A percentile compares a stretch with the other conserved stretches of the same genome.
These are phyloP conservation scores for Syrrhaptes paradoxus DNA, from an alignment of 2,113 vertebrate genomes.

Conservation along the genomic window DNA sequence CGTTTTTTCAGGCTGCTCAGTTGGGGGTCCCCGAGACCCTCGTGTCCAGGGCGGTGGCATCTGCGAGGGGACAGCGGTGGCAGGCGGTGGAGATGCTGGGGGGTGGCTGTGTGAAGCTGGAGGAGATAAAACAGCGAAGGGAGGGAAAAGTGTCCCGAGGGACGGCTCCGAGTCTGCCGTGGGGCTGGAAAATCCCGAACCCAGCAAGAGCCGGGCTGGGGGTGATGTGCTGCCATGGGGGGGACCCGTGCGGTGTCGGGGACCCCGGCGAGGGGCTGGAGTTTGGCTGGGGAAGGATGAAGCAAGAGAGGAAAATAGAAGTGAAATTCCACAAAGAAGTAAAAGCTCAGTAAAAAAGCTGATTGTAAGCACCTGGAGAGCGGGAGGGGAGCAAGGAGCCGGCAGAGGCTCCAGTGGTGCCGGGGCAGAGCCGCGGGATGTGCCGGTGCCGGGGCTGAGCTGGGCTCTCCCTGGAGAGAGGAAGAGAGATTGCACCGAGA, in stretches of 20 bases:
- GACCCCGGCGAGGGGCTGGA: too few relatives aligned
- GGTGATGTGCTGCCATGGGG: not conserved
- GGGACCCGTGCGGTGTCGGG: not conserved
- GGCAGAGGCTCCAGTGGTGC: not conserved
- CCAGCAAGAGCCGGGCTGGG: not conserved
- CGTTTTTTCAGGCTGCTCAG: rapidly evolving
- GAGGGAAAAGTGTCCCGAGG: not conserved
- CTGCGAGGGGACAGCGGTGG: not conserved
- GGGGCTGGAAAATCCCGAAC: not conserved
- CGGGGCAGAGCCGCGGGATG: not conserved
- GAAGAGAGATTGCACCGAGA: not conserved
- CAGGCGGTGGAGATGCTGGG: rapidly evolving
- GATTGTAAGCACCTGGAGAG: not conserved
- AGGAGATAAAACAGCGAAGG: not conserved
- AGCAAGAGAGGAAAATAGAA: not conserved
- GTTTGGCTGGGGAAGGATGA: not conserved
- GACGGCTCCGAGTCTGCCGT: rapidly evolving
- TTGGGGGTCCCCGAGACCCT: not conserved
- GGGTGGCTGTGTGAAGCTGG: rapidly evolving
- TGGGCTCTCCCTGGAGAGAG: not conserved
- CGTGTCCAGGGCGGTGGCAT: rapidly evolving
- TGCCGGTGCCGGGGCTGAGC: not conserved
- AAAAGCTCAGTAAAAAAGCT: not conserved
- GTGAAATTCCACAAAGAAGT: not conserved
- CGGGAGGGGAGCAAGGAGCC: not conserved